These are phyloP conservation scores for Argya squamiceps DNA, from an alignment of 2,797 vertebrate species.

Conservation along the genomic window DNA sequence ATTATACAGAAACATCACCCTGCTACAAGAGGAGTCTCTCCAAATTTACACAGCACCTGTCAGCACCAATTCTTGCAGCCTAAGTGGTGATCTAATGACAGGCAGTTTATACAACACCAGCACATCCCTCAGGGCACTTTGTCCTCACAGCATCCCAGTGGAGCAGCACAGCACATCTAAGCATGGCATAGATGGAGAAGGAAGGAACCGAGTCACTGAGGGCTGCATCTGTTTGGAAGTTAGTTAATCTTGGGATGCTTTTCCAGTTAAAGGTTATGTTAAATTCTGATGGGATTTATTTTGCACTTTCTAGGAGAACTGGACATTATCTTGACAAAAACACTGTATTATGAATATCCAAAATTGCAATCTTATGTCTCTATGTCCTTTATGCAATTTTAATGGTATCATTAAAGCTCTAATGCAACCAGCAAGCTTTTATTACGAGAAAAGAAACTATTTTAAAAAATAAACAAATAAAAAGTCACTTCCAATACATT, in stretches of 20 bases:
- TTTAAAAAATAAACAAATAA: background rate
- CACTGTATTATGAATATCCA: background rate
- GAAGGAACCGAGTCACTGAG: background rate
- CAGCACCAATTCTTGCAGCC: background rate
- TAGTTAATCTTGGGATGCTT: background rate
- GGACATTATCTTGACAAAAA: background rate
- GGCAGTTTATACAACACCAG: slow-evolving; percentile 3
- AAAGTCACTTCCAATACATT: background rate
- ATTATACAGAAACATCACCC: background rate
- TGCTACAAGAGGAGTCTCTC: background rate
- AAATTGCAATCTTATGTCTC: background rate
- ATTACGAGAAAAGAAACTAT: background rate
- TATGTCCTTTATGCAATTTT: background rate
- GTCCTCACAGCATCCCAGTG: background rate
- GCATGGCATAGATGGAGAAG: background rate
- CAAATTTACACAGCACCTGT: background rate
- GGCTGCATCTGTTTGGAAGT: background rate
- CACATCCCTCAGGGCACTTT: background rate
- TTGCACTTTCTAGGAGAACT: background rate
- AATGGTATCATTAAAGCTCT: background rate
- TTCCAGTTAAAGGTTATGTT: background rate
- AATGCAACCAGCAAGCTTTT: background rate
- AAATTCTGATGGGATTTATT: background rate
- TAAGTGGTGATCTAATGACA: background rate
- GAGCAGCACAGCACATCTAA: background rate